Percentiles rank a stretch among this genome's conserved stretches.
Evolutionary conservation across 1,140 invertebrate genomes (phyloP).

Genomic region (Scylla paramamosain): DNA sequence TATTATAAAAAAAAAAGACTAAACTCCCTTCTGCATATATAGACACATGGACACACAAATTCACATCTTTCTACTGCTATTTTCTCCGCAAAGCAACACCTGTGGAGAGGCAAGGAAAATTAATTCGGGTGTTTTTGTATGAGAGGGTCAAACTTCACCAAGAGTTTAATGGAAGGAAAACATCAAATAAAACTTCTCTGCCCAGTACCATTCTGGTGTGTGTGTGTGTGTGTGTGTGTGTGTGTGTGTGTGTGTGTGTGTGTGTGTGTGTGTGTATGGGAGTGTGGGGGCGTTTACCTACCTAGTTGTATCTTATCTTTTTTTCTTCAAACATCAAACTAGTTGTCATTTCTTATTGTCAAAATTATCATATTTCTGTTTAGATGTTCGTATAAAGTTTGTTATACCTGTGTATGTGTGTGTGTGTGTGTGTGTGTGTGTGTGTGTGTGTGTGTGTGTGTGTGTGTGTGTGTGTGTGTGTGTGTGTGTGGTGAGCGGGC

Average conservation of each 20-base stretch:
- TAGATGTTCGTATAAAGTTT: slow-evolving; percentile 11
- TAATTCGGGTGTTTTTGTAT: too few species aligned
- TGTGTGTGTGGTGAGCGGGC: too few species aligned
- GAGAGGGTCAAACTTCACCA: too few species aligned
- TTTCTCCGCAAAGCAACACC: too few species aligned
- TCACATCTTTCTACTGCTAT: too few species aligned
- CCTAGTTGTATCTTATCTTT: background rate
- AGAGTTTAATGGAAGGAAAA: too few species aligned
- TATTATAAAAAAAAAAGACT: too few species aligned
- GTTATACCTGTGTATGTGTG: background rate
- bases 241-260: slow-evolving; percentile 28
- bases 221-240: slow-evolving; percentile 29
- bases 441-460: background rate
- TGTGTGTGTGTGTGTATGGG: slow-evolving; percentile 25
- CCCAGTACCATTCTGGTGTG: too few species aligned
- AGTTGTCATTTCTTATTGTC: background rate
- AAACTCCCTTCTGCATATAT: slow-evolving; percentile 36
- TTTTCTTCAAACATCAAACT: background rate
- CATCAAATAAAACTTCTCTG: too few species aligned
- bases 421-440: slow-evolving; percentile 12
- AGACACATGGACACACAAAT: slow-evolving; percentile 14
- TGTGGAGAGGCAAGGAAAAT: too few species aligned
- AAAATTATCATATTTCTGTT: background rate
- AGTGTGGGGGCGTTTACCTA: background rate
- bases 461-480: background rate